phyloP scores from a whole-genome alignment of 2,113 vertebrate genomes.

The Cottus gobio region DNA sequence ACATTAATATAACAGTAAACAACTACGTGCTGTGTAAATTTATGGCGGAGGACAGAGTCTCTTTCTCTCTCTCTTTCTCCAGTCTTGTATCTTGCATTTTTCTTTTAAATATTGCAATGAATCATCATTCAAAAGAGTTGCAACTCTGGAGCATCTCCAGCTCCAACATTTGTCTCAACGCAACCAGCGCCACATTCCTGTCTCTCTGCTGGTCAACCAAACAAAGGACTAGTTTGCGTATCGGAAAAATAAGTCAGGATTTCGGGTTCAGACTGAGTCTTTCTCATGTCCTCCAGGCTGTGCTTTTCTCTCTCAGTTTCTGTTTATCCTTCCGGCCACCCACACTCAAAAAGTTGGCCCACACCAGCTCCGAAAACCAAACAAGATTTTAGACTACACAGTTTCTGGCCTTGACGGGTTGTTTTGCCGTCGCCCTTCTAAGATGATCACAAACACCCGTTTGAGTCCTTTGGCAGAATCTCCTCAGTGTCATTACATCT shows the following conservation, averaged over 20 bases:
- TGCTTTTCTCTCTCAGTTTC: constrained; percentile 7
- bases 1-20: background rate
- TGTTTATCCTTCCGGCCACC: constrained; percentile 61
- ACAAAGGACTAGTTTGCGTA: background rate
- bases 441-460: constrained; percentile 19
- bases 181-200: background rate
- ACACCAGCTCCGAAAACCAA: constrained; percentile 39
- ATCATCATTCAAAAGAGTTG: background rate
- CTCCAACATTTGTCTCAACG: background rate
- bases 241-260: background rate
- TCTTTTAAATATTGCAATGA: background rate
- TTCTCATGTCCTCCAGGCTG: constrained; percentile 19
- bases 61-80: too few species aligned
- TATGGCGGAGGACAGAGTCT: too few species aligned
- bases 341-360: constrained; percentile 49
- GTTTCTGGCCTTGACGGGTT: constrained; percentile 31
- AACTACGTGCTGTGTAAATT: background rate
- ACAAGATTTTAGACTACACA: constrained; percentile 52
- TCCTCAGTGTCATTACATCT: background rate
- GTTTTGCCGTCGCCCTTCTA: constrained; percentile 16
- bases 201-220: background rate
- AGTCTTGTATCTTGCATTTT: background rate
- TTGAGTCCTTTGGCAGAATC: background rate
- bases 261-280: constrained; percentile 19
- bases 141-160: background rate